Evolutionary conservation across 2,113 vertebrate genomes (phyloP).

Genomic region (Craseonycteris thonglongyai): DNA sequence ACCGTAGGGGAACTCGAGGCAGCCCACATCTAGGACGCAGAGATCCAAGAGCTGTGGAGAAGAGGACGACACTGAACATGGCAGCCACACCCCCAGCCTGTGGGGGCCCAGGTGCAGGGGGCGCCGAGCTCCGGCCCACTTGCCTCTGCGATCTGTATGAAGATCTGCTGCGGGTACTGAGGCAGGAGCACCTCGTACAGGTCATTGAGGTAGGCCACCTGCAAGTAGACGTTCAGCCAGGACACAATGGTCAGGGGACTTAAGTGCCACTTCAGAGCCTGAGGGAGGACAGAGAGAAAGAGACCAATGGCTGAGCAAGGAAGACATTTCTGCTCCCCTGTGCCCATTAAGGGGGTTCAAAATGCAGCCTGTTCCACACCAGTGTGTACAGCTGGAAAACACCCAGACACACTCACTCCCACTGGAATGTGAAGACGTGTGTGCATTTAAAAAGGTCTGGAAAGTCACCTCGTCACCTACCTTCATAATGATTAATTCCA

Average conservation of each 20-base stretch:
- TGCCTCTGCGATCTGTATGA: conserved; percentile 94
- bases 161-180: conserved; percentile 91
- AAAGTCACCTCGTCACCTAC: conserved; percentile 71
- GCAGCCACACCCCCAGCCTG: too few species aligned
- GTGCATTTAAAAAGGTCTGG: neutral
- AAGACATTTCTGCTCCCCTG: neutral
- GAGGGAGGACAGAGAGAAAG: conserved; percentile 29
- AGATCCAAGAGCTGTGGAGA: conserved; percentile 89
- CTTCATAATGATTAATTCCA: conserved; percentile 98
- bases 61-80: neutral
- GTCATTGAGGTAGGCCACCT: conserved; percentile 91
- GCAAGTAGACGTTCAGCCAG: conserved; percentile 98
- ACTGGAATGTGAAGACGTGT: neutral
- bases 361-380: neutral
- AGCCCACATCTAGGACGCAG: conserved; percentile 90
- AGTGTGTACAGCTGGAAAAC: neutral
- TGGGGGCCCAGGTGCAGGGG: neutral
- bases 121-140: neutral
- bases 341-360: neutral
- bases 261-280: conserved; percentile 95
- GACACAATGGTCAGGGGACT: conserved; percentile 93
- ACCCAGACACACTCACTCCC: neutral
- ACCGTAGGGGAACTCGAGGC: conserved; percentile 90
- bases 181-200: conserved; percentile 84
- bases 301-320: neutral